Evolutionary conservation across 2,888 invertebrate species (phyloP).

Genomic region (Rhingia campestris): DNA sequence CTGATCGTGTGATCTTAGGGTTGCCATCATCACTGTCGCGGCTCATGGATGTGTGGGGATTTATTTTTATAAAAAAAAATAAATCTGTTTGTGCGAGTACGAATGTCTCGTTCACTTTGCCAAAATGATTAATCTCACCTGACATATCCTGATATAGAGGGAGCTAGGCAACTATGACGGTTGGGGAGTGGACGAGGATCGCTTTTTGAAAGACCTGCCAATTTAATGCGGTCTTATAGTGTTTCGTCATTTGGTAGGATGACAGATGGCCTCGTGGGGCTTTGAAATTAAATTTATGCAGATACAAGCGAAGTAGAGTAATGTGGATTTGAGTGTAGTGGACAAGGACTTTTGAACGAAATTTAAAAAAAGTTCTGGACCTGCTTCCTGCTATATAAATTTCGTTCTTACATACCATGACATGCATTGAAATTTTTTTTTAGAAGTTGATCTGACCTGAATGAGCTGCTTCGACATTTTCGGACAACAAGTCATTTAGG

Average conservation of each 20-base stretch:
- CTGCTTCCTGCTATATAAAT: too few relatives aligned
- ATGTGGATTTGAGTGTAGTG: not conserved
- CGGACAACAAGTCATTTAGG: too few relatives aligned
- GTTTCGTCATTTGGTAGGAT: slow-evolving; percentile 55
- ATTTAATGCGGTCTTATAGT: slow-evolving; percentile 35
- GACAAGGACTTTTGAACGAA: not conserved
- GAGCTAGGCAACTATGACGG: slow-evolving; percentile 4
- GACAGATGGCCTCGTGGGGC: slow-evolving; percentile 50
- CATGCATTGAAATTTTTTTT: too few relatives aligned
- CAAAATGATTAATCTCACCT: slow-evolving; percentile 71
- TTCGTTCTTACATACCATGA: too few relatives aligned
- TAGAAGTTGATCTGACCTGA: too few relatives aligned
- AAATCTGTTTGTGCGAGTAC: slow-evolving; percentile 12
- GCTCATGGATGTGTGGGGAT: not conserved
- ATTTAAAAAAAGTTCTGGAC: not conserved
- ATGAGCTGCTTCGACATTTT: too few relatives aligned
- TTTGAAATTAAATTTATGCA: slow-evolving; percentile 1
- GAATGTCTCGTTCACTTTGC: slow-evolving; percentile 57
- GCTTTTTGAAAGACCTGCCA: slow-evolving; percentile 44
- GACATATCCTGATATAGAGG: slow-evolving; percentile 58
- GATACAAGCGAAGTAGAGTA: not conserved
- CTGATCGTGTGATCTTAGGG: slow-evolving; percentile 23
- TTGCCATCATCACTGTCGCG: slow-evolving; percentile 43
- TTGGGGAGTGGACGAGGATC: not conserved
- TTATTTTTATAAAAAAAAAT: slow-evolving; percentile 38